Base-by-base conservation (phyloP, 2,888 invertebrate species). In the Anoncus sp. region DNA sequence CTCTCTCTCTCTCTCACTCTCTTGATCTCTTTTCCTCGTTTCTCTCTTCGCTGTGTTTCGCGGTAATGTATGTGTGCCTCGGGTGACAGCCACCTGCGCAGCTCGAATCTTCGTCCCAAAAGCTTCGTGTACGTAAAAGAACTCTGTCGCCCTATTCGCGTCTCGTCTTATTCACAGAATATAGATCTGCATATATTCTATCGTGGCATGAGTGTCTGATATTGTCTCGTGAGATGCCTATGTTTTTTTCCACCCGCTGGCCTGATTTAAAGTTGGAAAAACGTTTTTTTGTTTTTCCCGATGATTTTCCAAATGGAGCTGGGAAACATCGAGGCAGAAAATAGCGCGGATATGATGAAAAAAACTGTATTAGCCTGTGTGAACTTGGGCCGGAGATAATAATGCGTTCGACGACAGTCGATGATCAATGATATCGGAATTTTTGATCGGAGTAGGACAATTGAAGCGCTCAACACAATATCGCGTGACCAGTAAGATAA, bases 81-180 rank as follows among this genome's bases (percentile, higher is more conserved):
- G 83, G 85, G 83, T 88, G 90, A 90, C 90, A 90, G 87, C 87
- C 90, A 90, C 87, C 90, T 90, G 90, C 90, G 84, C 75, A 79
- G 74, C 69, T 78, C 74, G 83, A 71, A 85, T 65, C 72, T 63
- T 57, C 83, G 76, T 84, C 79, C 82, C 77, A 75, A 81, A 71
- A 81, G n/a, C n/a, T 75, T 55, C 60, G 14, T 55, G 35, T 35
- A 31, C 20, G 20, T 49, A 40, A 38, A 31, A 45, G 31, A 55
- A n/a, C 43, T 38, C 55, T 45, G 49, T 49, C 22, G 16, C 18
- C 22, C 9, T 12, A 2, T 22, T 49, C 20, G 14, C 49, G 49
- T 60, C 43, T 43, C 60, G 43, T 43, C 60, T 14, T 18, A 9
- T 22, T 20, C n/a, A n/a, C n/a, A n/a, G n/a, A n/a, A 22, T 35